These are phyloP conservation scores for Rhagium mordax DNA, from an alignment of 2,888 invertebrate species.

Conservation along the genomic window DNA sequence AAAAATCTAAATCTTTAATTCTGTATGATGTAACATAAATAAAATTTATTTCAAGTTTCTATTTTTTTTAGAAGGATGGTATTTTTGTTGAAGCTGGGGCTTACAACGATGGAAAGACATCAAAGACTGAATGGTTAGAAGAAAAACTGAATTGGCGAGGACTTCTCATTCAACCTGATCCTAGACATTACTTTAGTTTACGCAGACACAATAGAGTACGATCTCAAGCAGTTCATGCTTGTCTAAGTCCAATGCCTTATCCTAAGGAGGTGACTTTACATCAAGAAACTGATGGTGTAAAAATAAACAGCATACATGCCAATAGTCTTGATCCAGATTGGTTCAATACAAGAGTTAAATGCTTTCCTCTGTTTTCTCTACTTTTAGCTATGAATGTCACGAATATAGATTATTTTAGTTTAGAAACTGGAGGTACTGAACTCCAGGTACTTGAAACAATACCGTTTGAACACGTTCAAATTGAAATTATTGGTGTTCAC, in stretches of 20 bases:
- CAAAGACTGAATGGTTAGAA: constrained; percentile 82
- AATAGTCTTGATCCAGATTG: constrained; percentile 74
- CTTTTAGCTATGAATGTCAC: constrained; percentile 83
- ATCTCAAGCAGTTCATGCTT: constrained; percentile 82
- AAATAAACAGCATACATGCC: constrained; percentile 71
- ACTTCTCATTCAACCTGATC: constrained; percentile 83
- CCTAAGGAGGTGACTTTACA: constrained; percentile 75
- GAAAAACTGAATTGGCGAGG: constrained; percentile 82
- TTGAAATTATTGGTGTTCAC: constrained; percentile 69
- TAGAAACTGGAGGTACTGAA: constrained; percentile 75
- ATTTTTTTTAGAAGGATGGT: constrained; percentile 77
- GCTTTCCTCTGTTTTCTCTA: constrained; percentile 88
- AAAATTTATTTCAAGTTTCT: no score
- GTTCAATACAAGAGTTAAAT: constrained; percentile 84
- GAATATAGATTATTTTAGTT: constrained; percentile 79
- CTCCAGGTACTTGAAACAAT: constrained; percentile 74
- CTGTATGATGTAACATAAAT: no score
- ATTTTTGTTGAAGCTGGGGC: constrained; percentile 81
- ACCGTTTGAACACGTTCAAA: constrained; percentile 72
- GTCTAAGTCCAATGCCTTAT: constrained; percentile 83
- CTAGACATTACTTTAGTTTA: constrained; percentile 81
- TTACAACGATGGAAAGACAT: constrained; percentile 74
- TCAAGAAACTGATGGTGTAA: constrained; percentile 67
- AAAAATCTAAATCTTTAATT: no score
- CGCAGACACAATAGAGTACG: constrained; percentile 74